A percentile compares a stretch with the other conserved stretches of the same genome.
These are phyloP conservation scores for Standfussiana lucernea DNA, from an alignment of 2,888 invertebrate genomes.

Conservation along the genomic window DNA sequence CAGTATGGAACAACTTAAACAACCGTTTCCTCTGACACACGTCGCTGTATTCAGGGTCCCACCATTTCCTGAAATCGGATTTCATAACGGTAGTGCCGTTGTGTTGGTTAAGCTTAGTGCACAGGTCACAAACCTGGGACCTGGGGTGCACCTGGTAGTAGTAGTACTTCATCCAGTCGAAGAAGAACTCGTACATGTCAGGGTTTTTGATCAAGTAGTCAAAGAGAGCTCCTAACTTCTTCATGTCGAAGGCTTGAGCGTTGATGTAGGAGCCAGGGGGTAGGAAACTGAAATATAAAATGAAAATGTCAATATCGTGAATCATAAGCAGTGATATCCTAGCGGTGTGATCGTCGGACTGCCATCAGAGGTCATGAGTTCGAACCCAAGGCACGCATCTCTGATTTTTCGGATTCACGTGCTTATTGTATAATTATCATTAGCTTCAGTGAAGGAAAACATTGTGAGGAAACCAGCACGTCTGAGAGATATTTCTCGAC, in stretches of 20 bases:
- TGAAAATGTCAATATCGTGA: neutral
- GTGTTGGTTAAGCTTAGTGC: slow-evolving; percentile 76
- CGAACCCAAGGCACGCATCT: too few relatives aligned
- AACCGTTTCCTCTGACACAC: slow-evolving; percentile 74
- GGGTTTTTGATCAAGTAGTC: slow-evolving; percentile 81
- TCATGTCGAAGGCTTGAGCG: slow-evolving; percentile 75
- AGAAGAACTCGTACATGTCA: slow-evolving; percentile 79
- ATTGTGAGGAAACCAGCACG: too few relatives aligned
- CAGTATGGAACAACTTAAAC: slow-evolving; percentile 68
- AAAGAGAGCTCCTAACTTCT: slow-evolving; percentile 81
- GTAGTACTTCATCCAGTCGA: slow-evolving; percentile 86
- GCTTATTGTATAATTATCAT: too few relatives aligned
- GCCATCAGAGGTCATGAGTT: too few relatives aligned
- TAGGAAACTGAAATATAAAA: slow-evolving; percentile 78
- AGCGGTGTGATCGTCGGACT: too few relatives aligned
- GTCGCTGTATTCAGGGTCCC: slow-evolving; percentile 79
- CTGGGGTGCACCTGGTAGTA: slow-evolving; percentile 75
- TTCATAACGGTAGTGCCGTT: slow-evolving; percentile 58
- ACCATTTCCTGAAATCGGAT: slow-evolving; percentile 79
- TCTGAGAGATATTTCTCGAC: too few relatives aligned
- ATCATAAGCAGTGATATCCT: too few relatives aligned
- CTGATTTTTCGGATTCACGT: too few relatives aligned
- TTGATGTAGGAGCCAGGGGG: slow-evolving; percentile 85
- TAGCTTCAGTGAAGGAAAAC: too few relatives aligned
- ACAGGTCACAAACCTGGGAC: slow-evolving; percentile 79